phyloP scores from a whole-genome alignment of 2,113 vertebrate species.

The Campylorhamphus procurvoides region DNA sequence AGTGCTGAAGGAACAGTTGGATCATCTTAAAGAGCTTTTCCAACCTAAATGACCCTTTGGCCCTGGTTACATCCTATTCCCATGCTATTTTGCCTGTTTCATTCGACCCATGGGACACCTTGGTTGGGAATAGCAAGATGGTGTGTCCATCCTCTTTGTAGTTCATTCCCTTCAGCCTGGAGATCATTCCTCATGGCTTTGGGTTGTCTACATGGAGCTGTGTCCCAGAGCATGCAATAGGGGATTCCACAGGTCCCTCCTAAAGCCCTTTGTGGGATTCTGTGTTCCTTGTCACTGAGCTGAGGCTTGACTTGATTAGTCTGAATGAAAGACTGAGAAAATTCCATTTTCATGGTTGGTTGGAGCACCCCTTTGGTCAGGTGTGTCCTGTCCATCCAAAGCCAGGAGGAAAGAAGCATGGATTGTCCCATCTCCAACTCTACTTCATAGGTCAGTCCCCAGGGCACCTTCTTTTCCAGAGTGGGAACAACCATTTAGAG shows the following conservation, averaged over 20 bases:
- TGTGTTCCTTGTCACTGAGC: background rate
- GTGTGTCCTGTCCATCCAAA: background rate
- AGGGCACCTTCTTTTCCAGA: rapidly evolving
- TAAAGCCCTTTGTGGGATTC: background rate
- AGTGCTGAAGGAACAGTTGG: background rate
- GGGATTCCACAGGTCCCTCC: background rate
- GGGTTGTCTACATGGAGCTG: background rate
- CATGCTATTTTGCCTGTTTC: background rate
- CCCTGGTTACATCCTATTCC: background rate
- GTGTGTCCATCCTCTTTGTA: background rate
- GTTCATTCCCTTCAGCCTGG: background rate
- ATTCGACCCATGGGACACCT: rapidly evolving
- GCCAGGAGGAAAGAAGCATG: rapidly evolving
- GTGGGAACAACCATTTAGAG: background rate
- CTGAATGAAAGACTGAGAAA: background rate
- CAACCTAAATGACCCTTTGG: background rate
- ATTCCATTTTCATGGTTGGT: background rate
- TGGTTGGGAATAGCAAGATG: background rate
- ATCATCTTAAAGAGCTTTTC: background rate
- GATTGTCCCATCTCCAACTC: background rate
- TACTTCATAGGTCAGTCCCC: rapidly evolving
- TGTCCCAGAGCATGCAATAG: background rate
- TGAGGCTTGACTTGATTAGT: background rate
- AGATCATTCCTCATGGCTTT: background rate
- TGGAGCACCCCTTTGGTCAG: background rate